These are phyloP conservation scores for Pangasius sanitwongsei DNA, from an alignment of 2,797 vertebrate genomes.

Conservation along the genomic window DNA sequence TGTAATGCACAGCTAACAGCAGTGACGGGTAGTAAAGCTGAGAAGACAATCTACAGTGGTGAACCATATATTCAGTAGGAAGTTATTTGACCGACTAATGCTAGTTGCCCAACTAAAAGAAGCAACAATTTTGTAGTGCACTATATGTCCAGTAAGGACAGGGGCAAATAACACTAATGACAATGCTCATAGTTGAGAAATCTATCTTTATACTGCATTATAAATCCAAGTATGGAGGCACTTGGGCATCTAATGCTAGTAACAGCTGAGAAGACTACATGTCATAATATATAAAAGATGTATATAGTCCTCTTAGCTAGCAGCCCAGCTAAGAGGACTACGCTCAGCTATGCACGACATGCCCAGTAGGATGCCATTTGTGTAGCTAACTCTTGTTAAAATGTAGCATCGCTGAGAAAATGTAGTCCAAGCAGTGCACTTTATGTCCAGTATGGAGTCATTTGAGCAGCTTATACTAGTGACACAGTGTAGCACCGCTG, in stretches of 20 bases:
- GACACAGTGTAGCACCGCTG: not conserved
- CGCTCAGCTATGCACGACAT: not conserved
- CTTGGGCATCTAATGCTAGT: not conserved
- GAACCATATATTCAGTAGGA: not conserved
- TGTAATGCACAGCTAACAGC: not conserved
- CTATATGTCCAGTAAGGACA: not conserved
- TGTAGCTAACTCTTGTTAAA: not conserved
- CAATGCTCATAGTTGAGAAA: not conserved
- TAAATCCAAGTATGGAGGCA: not conserved
- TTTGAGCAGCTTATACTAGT: not conserved
- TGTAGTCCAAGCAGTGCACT: not conserved
- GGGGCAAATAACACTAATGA: not conserved
- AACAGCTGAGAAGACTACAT: not conserved
- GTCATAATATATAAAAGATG: not conserved
- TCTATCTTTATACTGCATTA: not conserved
- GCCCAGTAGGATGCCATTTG: not conserved
- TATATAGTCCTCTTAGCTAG: not conserved
- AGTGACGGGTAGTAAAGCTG: not conserved
- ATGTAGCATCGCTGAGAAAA: not conserved
- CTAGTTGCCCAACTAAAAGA: not conserved
- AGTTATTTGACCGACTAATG: not conserved
- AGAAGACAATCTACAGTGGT: not conserved
- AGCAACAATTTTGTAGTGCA: not conserved
- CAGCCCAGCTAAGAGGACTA: not conserved
- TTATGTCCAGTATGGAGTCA: not conserved